These are phyloP conservation scores for cattle (Bos taurus) DNA, from an alignment of 2,113 vertebrate species.

Conservation along the genomic window ARS-UCD2.0 NC_037348.1:64837001-64837500, in stretches of 20 bases:
- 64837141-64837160: rapidly evolving
- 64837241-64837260: not conserved
- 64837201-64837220: not conserved
- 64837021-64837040: rapidly evolving
- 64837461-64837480: not conserved
- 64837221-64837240: not conserved
- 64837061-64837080: rapidly evolving
- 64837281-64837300: rapidly evolving
- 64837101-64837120: rapidly evolving
- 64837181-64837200: not conserved
- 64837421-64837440: rapidly evolving
- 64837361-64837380: not conserved
- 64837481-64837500: not conserved
- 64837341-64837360: rapidly evolving
- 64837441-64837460: not conserved
- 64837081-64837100: not conserved
- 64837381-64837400: not conserved
- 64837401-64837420: not conserved
- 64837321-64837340: not conserved
- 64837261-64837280: rapidly evolving
- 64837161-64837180: rapidly evolving
- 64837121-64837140: rapidly evolving
- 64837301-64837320: not conserved
- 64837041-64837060: rapidly evolving
- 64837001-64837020: not conserved